phyloP scores from a whole-genome alignment of 2,113 vertebrate species.

The Prunella fulvescens region DNA sequence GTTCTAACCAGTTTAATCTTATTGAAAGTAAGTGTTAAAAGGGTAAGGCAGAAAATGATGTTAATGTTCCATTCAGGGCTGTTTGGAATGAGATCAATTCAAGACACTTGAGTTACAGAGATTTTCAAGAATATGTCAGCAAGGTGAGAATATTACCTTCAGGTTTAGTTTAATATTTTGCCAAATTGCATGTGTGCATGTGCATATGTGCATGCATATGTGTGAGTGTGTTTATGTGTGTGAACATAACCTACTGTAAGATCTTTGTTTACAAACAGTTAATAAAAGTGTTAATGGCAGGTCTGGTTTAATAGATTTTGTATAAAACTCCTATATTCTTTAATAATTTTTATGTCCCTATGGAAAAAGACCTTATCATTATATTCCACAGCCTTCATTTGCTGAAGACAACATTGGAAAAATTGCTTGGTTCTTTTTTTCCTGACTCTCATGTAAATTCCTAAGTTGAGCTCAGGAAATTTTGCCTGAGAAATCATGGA shows the following conservation, averaged over 20 bases:
- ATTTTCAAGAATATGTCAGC: neutral
- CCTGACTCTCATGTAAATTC: neutral
- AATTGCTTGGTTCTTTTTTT: neutral
- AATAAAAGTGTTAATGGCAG: neutral
- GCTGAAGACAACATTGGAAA: neutral
- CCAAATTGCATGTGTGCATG: neutral
- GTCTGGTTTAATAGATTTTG: neutral
- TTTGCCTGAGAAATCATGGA: neutral
- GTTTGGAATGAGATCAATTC: neutral
- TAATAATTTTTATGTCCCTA: neutral
- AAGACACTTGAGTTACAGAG: neutral
- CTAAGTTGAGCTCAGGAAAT: neutral
- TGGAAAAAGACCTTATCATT: neutral
- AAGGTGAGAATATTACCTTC: neutral
- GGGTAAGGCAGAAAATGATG: neutral
- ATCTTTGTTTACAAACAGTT: neutral
- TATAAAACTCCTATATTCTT: neutral
- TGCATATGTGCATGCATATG: too few relatives aligned
- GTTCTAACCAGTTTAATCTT: neutral
- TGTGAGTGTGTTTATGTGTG: neutral
- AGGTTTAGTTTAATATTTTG: neutral
- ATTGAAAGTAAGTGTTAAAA: neutral
- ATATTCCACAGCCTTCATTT: neutral
- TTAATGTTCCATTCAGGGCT: neutral
- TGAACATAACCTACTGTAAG: neutral